phyloP scores from a whole-genome alignment of 2,113 vertebrate species.

The Speoplatyrhinus poulsoni region DNA sequence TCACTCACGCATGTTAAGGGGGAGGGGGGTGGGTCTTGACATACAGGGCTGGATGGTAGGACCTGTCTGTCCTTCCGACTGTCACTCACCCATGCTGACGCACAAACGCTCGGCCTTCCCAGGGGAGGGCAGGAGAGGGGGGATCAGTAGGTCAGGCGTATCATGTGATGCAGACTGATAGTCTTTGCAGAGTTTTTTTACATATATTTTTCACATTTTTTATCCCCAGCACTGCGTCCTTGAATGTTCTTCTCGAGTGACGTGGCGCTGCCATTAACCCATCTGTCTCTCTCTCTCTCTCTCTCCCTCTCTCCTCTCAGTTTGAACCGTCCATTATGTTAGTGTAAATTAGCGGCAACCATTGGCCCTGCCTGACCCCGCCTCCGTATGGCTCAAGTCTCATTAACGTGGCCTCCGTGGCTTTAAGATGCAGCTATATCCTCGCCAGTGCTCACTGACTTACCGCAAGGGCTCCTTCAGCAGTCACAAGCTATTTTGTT shows the following conservation, averaged over 20 bases:
- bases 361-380: conserved; percentile 52
- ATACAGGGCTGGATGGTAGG: conserved; percentile 20
- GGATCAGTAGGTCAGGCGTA: conserved; percentile 22
- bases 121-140: no score
- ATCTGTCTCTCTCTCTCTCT: conserved; percentile 1
- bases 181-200: conserved; percentile 5
- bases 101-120: conserved; percentile 11
- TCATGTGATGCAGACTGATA: conserved; percentile 5
- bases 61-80: conserved; percentile 9
- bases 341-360: conserved; percentile 46
- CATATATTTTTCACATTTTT: no score
- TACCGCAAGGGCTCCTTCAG: conserved; percentile 8
- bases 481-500: conserved; percentile 42
- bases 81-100: conserved; percentile 29
- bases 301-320: background rate
- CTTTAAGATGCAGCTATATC: conserved; percentile 21
- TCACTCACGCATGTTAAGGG: conserved; percentile 47
- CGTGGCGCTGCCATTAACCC: background rate
- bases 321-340: background rate
- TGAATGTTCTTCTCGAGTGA: conserved; percentile 32
- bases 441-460: conserved; percentile 21
- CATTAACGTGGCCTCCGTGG: conserved; percentile 44
- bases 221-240: conserved; percentile 11
- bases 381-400: conserved; percentile 35
- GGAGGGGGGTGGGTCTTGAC: conserved; percentile 38